phyloP scores from a whole-genome alignment of 2,797 vertebrate species.

The Crax fasciolata region DNA sequence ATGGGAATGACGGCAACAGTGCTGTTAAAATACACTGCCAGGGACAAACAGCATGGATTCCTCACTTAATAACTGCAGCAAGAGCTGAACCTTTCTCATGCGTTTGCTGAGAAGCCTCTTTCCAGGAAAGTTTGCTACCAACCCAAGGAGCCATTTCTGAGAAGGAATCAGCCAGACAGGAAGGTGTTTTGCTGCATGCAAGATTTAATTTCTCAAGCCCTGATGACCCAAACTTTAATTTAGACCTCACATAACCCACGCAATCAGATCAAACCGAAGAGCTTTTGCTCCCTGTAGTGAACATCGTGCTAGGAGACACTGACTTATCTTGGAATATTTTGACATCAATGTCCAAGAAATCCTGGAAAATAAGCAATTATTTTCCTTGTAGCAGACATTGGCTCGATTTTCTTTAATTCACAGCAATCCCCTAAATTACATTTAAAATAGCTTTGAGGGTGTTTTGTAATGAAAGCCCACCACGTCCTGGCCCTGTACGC shows the following conservation, averaged over 20 bases:
- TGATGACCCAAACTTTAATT: background rate
- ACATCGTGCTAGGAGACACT: fast-evolving
- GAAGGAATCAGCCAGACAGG: background rate
- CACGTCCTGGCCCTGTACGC: background rate
- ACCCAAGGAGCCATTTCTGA: background rate
- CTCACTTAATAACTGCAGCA: background rate
- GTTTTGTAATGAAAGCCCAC: fast-evolving
- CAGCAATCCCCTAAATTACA: background rate
- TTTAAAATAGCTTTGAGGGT: background rate
- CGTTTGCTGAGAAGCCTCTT: background rate
- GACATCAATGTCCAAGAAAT: background rate
- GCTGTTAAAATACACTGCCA: background rate
- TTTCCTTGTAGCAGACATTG: background rate
- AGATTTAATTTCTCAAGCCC: background rate
- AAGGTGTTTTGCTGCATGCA: background rate
- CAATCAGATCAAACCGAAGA: fast-evolving
- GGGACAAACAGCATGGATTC: background rate
- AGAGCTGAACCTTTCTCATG: background rate
- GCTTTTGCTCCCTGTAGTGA: background rate
- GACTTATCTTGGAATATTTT: background rate
- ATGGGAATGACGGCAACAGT: background rate
- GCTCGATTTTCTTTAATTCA: background rate
- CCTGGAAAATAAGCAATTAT: fast-evolving
- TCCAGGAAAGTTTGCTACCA: background rate
- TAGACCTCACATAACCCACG: background rate